These are phyloP conservation scores for Isoperla grammatica DNA, from an alignment of 2,888 invertebrate species.

Conservation along the genomic window DNA sequence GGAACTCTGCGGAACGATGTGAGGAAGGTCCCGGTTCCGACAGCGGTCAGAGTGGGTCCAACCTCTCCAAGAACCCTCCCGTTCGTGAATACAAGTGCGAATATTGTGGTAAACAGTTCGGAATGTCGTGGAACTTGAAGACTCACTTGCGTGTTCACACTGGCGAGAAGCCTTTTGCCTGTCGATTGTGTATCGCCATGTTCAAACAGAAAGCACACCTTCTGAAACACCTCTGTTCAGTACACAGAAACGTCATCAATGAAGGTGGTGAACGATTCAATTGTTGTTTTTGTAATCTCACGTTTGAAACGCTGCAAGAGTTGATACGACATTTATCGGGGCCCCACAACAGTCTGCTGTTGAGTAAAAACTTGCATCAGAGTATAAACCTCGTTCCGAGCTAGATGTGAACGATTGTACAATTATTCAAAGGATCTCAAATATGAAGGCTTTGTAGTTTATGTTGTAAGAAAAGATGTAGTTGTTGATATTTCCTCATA, in stretches of 20 bases:
- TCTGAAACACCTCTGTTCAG: conserved; percentile 81
- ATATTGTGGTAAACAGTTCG: conserved; percentile 86
- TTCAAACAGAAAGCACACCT: conserved; percentile 88
- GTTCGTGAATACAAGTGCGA: conserved; percentile 83
- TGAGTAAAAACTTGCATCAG: conserved; percentile 79
- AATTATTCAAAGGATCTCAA: too few relatives aligned
- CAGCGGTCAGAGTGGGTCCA: conserved; percentile 44
- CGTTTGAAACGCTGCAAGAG: conserved; percentile 80
- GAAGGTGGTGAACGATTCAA: conserved; percentile 74
- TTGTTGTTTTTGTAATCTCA: conserved; percentile 82
- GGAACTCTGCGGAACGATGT: too few relatives aligned
- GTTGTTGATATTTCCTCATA: too few relatives aligned
- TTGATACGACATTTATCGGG: conserved; percentile 81
- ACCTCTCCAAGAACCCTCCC: conserved; percentile 47
- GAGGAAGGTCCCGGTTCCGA: conserved; percentile 35
- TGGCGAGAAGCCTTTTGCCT: conserved; percentile 85
- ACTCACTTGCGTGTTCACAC: conserved; percentile 84
- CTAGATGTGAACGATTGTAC: too few relatives aligned
- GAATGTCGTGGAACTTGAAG: conserved; percentile 90
- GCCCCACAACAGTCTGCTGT: conserved; percentile 79
- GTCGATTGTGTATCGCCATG: conserved; percentile 84
- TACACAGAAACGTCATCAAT: conserved; percentile 82
- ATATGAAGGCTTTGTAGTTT: too few relatives aligned
- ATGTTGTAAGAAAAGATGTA: too few relatives aligned
- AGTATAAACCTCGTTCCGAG: not conserved